Evolutionary conservation across 2,888 invertebrate species (phyloP).

Genomic region (Paralinhomoeus sp.): DNA sequence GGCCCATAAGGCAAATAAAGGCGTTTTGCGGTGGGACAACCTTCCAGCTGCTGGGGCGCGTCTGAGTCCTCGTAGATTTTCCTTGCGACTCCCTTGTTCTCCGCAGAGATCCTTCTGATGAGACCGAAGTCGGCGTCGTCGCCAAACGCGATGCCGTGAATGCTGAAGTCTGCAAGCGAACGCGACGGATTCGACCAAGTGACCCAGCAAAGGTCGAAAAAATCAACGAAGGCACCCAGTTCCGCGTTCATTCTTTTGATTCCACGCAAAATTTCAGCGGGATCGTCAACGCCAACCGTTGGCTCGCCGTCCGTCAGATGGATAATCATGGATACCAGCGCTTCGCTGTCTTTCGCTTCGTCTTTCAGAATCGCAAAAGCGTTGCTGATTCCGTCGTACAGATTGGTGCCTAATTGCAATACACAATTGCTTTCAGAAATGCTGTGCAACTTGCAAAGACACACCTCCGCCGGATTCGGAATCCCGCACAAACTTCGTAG

Average conservation of each 20-base stretch:
- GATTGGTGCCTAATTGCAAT: conserved; percentile 37
- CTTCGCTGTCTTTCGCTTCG: too few relatives aligned
- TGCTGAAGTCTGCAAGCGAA: conserved; percentile 10
- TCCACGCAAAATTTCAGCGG: too few relatives aligned
- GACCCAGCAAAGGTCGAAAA: too few relatives aligned
- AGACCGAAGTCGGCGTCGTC: conserved; percentile 43
- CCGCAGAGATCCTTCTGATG: conserved; percentile 39
- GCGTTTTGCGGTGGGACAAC: too few relatives aligned
- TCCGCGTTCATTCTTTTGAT: too few relatives aligned
- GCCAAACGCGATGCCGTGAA: conserved; percentile 47
- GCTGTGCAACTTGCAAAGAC: background rate
- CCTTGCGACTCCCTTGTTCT: conserved; percentile 43
- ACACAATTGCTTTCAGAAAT: background rate
- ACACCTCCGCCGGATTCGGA: background rate
- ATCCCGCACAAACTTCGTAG: background rate
- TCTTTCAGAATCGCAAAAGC: conserved; percentile 28
- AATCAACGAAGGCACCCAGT: too few relatives aligned
- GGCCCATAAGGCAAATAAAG: too few relatives aligned
- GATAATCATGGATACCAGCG: too few relatives aligned
- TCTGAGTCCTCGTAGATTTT: conserved; percentile 49
- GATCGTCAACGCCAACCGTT: too few relatives aligned
- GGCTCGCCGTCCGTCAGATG: too few relatives aligned
- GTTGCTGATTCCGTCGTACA: conserved; percentile 39
- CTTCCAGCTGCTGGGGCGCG: conserved; percentile 39
- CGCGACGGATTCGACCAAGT: background rate